Percentiles rank a stretch among this genome's conserved stretches.
Conservation (phyloP, 1,140 invertebrate species). For the Maniola jurtina region DNA sequence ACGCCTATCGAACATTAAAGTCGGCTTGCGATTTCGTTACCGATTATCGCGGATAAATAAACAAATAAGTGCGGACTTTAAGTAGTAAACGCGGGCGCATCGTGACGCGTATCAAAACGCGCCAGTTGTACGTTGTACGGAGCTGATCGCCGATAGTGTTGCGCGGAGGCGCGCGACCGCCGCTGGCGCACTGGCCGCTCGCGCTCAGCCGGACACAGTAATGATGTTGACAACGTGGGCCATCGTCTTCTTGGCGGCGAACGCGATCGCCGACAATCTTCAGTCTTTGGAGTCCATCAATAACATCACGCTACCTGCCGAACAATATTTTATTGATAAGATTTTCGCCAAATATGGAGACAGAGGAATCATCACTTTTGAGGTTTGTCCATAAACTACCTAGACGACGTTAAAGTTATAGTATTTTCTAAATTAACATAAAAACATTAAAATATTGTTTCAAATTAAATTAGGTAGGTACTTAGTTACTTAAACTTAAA, state of each 20-base stretch:
- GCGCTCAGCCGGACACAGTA: constrained; percentile 44
- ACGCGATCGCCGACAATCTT: constrained; percentile 33
- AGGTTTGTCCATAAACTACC: constrained; percentile 67
- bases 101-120: constrained; percentile 42
- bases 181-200: constrained; percentile 48
- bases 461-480: background rate
- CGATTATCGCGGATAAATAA: constrained; percentile 63
- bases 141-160: constrained; percentile 57
- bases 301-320: constrained; percentile 60
- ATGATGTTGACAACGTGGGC: constrained; percentile 50
- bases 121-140: constrained; percentile 39
- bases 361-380: constrained; percentile 80
- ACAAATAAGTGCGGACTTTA: constrained; percentile 47
- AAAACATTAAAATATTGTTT: background rate
- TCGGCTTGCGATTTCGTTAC: constrained; percentile 45
- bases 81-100: constrained; percentile 37
- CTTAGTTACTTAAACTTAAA: background rate
- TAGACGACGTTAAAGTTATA: no score
- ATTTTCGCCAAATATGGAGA: constrained; percentile 82
- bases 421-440: no score
- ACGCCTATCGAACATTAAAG: constrained; percentile 42
- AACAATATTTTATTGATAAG: constrained; percentile 76
- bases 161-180: constrained; percentile 45
- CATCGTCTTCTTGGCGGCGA: constrained; percentile 52
- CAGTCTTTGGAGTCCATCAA: constrained; percentile 26